Conservation (phyloP, 2,113 vertebrate species). For the Opisthocomus hoazin region DNA sequence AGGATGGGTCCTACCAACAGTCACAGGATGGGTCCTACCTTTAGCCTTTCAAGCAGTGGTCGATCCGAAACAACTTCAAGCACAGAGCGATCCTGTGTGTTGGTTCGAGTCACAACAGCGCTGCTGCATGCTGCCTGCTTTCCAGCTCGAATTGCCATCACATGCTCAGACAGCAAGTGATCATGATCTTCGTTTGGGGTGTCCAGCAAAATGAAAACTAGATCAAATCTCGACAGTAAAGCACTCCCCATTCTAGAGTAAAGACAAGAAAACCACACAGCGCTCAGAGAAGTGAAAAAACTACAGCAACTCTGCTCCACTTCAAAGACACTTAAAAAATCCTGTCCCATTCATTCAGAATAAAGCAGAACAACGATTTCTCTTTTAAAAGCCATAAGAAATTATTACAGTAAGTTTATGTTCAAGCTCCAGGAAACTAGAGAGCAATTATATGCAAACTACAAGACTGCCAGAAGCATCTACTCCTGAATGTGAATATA, state of each 20-base stretch:
- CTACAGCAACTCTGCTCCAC: neutral
- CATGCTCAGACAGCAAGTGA: constrained; percentile 90
- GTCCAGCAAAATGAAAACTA: constrained; percentile 95
- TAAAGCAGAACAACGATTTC: neutral
- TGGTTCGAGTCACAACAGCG: constrained; percentile 63
- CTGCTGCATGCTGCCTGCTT: constrained; percentile 68
- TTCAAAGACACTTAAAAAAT: neutral
- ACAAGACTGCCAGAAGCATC: neutral
- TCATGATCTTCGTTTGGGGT: constrained; percentile 94
- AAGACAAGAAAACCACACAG: neutral
- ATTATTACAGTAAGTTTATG: neutral
- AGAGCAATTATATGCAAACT: neutral
- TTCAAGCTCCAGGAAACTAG: neutral
- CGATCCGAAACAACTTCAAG: constrained; percentile 79
- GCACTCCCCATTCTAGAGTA: constrained; percentile 90
- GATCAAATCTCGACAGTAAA: constrained; percentile 91
- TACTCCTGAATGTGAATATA: neutral
- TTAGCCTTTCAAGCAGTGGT: constrained; percentile 84
- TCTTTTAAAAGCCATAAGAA: neutral
- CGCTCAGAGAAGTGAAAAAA: neutral
- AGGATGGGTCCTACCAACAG: neutral
- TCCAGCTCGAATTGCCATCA: constrained; percentile 88
- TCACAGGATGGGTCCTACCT: constrained; percentile 68
- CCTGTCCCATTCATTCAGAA: neutral
- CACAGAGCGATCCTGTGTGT: constrained; percentile 74